phyloP scores from a whole-genome alignment of 2,888 invertebrate species.

The Amaurobius ferox region DNA sequence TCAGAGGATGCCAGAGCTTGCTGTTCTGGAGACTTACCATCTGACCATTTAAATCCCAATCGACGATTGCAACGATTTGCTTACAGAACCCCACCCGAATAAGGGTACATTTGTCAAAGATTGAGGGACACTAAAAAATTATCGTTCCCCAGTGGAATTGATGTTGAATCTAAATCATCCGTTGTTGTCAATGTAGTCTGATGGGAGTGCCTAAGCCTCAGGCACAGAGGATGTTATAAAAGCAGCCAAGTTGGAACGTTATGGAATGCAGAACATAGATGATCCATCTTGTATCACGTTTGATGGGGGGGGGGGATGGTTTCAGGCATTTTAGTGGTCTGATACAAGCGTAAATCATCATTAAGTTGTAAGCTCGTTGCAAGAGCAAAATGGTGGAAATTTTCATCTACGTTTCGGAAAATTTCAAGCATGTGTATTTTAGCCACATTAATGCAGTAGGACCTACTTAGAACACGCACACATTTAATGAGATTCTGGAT shows the following conservation, averaged over 20 bases:
- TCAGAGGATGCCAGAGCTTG: background rate
- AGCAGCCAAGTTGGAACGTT: slow-evolving; percentile 30
- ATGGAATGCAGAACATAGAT: slow-evolving; percentile 39
- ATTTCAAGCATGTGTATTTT: too few species aligned
- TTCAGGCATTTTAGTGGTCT: background rate
- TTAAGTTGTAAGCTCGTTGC: background rate
- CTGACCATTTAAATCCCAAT: slow-evolving; percentile 43
- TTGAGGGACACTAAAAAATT: slow-evolving; percentile 43
- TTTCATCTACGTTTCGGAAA: background rate
- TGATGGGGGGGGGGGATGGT: background rate
- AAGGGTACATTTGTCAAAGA: slow-evolving; percentile 53
- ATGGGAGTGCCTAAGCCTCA: slow-evolving; percentile 36
- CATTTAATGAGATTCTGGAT: too few species aligned
- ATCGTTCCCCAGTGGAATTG: background rate
- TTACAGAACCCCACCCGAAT: slow-evolving; percentile 44
- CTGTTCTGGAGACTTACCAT: background rate
- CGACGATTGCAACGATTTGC: slow-evolving; percentile 14
- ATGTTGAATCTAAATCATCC: slow-evolving; percentile 38
- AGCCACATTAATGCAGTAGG: too few species aligned
- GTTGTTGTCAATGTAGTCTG: slow-evolving; percentile 31
- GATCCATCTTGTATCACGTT: slow-evolving; percentile 39
- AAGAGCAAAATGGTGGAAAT: background rate
- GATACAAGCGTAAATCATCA: background rate
- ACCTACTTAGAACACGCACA: too few species aligned
- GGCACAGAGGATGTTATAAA: background rate